Evolutionary conservation across 1,140 invertebrate species (phyloP).

Genomic region (Lordiphosa collinella): DNA sequence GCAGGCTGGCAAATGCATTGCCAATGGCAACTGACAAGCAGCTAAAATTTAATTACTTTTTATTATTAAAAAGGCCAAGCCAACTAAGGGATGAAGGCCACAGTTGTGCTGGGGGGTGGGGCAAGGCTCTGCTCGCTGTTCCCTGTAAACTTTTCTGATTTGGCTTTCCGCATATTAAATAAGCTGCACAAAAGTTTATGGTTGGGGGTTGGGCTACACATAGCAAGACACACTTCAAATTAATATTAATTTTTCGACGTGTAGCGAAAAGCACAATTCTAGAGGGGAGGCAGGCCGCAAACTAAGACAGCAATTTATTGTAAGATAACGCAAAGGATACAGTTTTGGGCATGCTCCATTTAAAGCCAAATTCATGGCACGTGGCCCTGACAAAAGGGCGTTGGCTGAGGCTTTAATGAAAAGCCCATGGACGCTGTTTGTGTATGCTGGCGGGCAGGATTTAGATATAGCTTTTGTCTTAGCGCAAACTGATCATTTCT

Average conservation of each 20-base stretch:
- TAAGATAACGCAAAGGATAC: slow-evolving; percentile 7
- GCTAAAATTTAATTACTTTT: slow-evolving; percentile 17
- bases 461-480: slow-evolving; percentile 3
- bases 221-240: slow-evolving; percentile 8
- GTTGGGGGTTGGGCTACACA: not conserved
- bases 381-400: not conserved
- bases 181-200: not conserved
- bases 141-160: too few species aligned
- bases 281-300: not conserved
- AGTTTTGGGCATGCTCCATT: slow-evolving; percentile 8
- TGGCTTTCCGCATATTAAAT: not conserved
- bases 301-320: slow-evolving; percentile 13
- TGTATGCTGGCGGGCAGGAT: not conserved
- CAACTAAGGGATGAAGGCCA: not conserved
- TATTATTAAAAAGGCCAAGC: slow-evolving; percentile 8
- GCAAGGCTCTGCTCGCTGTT: not conserved
- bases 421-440: not conserved
- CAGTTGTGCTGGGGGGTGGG: too few species aligned
- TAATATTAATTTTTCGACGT: slow-evolving; percentile 15
- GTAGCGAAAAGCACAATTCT: too few species aligned
- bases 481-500: slow-evolving; percentile 2
- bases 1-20: slow-evolving; percentile 11
- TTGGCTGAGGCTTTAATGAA: slow-evolving; percentile 3
- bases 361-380: slow-evolving; percentile 14
- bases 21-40: slow-evolving; percentile 13